A percentile compares a stretch with the other conserved stretches of the same genome.
Conservation (phyloP, 2,113 vertebrate genomes). For the Pungitius pungitius region DNA sequence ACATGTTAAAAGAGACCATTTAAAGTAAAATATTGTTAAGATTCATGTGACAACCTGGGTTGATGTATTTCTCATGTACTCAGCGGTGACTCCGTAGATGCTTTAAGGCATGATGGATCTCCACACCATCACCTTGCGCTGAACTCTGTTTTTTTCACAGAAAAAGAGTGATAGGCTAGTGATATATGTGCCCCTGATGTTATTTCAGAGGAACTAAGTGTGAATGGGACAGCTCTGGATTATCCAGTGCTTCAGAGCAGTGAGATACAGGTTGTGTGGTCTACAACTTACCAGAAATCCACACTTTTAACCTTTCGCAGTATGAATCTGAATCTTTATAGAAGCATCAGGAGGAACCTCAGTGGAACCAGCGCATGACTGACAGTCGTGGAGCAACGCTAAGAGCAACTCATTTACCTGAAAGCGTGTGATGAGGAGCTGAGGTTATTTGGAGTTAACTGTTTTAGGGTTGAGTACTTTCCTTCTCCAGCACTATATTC, state of each 20-base stretch:
- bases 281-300: constrained; percentile 39
- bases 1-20: constrained; percentile 6
- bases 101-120: not conserved
- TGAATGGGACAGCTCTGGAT: not conserved
- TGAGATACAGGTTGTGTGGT: constrained; percentile 21
- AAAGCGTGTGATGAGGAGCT: constrained; percentile 47
- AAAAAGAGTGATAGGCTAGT: not conserved
- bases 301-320: constrained; percentile 65
- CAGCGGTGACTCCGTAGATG: not conserved
- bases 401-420: constrained; percentile 50
- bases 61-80: constrained; percentile 21
- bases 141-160: not conserved
- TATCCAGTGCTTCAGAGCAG: constrained; percentile 5
- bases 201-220: constrained; percentile 11
- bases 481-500: constrained; percentile 21
- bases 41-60: constrained; percentile 8
- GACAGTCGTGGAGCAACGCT: constrained; percentile 61
- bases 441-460: constrained; percentile 58
- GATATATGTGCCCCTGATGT: not conserved
- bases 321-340: no score
- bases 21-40: constrained; percentile 25
- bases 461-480: constrained; percentile 28
- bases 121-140: not conserved
- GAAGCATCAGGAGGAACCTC: constrained; percentile 49
- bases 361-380: constrained; percentile 51